Base-by-base conservation (phyloP, 1,140 invertebrate genomes). In the Orius laevigatus region DNA sequence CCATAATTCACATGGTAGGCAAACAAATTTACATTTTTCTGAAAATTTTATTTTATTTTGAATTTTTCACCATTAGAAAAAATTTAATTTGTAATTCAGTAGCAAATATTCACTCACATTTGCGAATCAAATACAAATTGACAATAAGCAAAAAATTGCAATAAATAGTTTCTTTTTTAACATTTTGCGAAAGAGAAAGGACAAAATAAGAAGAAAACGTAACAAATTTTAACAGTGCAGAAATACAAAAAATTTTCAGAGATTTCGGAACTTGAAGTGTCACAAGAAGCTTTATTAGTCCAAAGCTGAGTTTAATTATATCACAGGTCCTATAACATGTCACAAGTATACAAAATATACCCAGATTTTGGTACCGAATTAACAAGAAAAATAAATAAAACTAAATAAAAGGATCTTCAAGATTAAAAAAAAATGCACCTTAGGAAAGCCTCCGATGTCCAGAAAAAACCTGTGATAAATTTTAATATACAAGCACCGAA, bases 261-360 rank as follows among this genome's bases (percentile, higher is more conserved):
- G 11, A n/a, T 45, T 19, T 31, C 32, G 19, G 32, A 45, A 18
- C 19, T 45, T 32, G 2, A 19, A 45, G 9, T 10, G 9, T 44
- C 35, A 35, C 15, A 20, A 16, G 15, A 14, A 40, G 38, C 19
- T 49, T 46, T 50, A 43, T 16, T 46, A 46, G 35, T 51, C 38
- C 34, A 32, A 44, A 44, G 45, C 46, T 41, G 39, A 48, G 42
- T 41, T 48, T 47, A 25, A 52, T 2, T 41, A 44, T 52, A 52
- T 52, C 44, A 48, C 50, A 52, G 45, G 46, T 47, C 25, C 38
- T 52, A 33, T 40, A 31, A 52, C 38, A 47, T 36, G 14, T 34
- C 46, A 43, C 42, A 52, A 47, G 46, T 48, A 48, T 52, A 52
- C 46, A 52, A 47, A 52, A 52, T 48, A 52, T 52, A 52, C 50